phyloP scores from a whole-genome alignment of 2,113 vertebrate genomes.

The Phalacrocorax pelagicus region DNA sequence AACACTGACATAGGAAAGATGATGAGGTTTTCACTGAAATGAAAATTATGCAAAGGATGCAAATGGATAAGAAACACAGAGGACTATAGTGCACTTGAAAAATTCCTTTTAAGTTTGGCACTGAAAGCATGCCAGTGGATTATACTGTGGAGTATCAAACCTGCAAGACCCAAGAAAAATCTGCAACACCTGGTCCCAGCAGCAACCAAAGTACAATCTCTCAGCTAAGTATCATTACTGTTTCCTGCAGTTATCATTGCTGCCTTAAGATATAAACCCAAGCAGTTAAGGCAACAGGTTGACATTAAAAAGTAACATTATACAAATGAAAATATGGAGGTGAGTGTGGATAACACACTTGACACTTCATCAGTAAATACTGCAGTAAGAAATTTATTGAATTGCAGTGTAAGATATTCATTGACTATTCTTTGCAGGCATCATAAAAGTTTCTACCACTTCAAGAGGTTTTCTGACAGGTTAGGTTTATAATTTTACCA shows the following conservation, averaged over 20 bases:
- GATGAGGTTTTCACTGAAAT: background rate
- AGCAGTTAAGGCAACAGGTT: background rate
- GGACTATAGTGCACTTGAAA: background rate
- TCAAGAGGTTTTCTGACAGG: background rate
- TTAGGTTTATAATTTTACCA: background rate
- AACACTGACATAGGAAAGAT: background rate
- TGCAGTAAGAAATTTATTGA: background rate
- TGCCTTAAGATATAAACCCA: background rate
- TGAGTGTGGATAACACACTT: background rate
- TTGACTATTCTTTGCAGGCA: background rate
- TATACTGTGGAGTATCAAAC: background rate
- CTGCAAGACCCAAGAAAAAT: background rate
- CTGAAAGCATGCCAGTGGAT: background rate
- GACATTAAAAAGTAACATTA: background rate
- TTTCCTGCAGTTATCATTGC: background rate
- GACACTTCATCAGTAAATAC: background rate
- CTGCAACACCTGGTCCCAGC: background rate
- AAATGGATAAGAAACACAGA: background rate
- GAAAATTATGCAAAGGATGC: background rate
- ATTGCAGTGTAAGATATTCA: background rate
- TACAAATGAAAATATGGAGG: background rate
- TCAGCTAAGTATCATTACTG: background rate
- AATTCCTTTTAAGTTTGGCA: background rate
- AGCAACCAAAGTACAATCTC: background rate
- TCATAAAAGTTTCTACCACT: background rate